phyloP scores from a whole-genome alignment of 2,888 invertebrate genomes.

The Hypselothyrea guttata region DNA sequence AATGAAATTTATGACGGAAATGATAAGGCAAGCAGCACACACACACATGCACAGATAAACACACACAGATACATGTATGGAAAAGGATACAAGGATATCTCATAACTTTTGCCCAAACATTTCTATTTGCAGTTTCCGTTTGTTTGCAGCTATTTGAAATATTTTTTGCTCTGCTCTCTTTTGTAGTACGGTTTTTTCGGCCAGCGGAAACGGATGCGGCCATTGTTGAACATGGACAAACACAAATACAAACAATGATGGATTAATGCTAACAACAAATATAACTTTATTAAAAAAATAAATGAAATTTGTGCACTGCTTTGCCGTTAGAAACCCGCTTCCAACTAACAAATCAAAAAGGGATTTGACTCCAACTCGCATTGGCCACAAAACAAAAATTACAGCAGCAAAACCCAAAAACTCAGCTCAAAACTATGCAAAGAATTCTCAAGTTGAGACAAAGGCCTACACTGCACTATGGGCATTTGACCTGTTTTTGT shows the following conservation, averaged over 20 bases:
- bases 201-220: conserved; percentile 73
- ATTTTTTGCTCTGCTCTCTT: conserved; percentile 39
- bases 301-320: conserved; percentile 65
- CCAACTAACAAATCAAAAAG: conserved; percentile 39
- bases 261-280: conserved; percentile 76
- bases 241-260: conserved; percentile 34
- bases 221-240: conserved; percentile 71
- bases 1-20: conserved; percentile 82
- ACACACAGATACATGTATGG: conserved; percentile 4
- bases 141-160: conserved; percentile 62
- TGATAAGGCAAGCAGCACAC: conserved; percentile 73
- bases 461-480: too few relatives aligned
- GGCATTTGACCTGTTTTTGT: too few relatives aligned
- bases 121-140: conserved; percentile 73
- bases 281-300: conserved; percentile 77
- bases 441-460: conserved; percentile 59
- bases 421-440: conserved; percentile 57
- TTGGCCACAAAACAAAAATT: conserved; percentile 51
- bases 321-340: conserved; percentile 25
- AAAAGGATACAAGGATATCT: conserved; percentile 50
- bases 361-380: conserved; percentile 27
- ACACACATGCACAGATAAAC: conserved; percentile 28
- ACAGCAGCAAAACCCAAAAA: conserved; percentile 17
- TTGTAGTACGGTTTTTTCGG: conserved; percentile 12
- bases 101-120: conserved; percentile 52